Evolutionary conservation across 2,888 invertebrate species (phyloP), one percentile per base, ranked within the genome.

Genomic region (Cephalotes varians): DNA sequence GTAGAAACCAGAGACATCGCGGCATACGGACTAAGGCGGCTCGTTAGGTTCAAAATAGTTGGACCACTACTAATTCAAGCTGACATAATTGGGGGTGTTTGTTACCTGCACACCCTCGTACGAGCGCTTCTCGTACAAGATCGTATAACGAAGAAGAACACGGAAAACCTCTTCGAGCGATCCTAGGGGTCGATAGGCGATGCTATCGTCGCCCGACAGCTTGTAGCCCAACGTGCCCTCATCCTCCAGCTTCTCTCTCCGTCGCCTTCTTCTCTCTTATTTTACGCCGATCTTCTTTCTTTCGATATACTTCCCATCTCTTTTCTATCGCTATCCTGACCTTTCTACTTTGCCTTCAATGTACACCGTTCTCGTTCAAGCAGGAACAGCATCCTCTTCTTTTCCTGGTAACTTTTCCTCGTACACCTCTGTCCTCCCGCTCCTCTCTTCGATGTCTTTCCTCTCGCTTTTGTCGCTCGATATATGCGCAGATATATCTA

Each of bases 21-120:
- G 67, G 73, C 51, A 40, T 31, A 79, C 64, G 72, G 74, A 80
- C 60, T 60, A 85, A 86, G 90, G 87, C 90, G 90, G 90, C 92
- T 93, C 93, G 93, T 94, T 93, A 94, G 92, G 86, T 87, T 91
- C 91, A 90, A 93, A 93, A 94, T 92, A 93, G 93, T 92, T 91
- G 92, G 92, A 92, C 90, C 93, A 92, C 93, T 92, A 94, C 94
- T 94, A 94, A 94, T 94, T 94, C 93, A 93, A 93, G 91, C 92
- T 92, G 93, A 94, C 94, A 94, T 94, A 94, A 94, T 94, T 94
- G 93, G 94, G 94, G 93, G 93, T 94, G 94, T 94, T 94, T 92
- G 94, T 94, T 94, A 94, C 93, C 94, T 94, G 93, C 91, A 91
- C 93, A 93, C 93, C 93, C 92, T 91, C 91, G 90, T 91, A 90